Conservation (phyloP, 2,113 vertebrate species). For the Fulmarus glacialis region DNA sequence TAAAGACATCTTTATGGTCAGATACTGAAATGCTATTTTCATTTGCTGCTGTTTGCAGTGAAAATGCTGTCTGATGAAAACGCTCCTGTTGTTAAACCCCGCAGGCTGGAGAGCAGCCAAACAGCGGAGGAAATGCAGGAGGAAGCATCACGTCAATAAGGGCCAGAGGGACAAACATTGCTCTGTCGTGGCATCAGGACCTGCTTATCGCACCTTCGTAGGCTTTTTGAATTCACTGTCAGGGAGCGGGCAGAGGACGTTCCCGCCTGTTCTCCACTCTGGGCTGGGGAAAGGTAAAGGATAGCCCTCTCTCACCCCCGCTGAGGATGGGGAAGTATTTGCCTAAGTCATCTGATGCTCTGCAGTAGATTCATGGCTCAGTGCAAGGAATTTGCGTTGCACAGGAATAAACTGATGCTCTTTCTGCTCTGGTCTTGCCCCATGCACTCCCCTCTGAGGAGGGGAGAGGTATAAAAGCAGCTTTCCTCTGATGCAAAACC, state of each 20-base stretch:
- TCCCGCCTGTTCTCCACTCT: neutral
- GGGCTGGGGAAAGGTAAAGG: neutral
- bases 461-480: neutral
- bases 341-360: neutral
- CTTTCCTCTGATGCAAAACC: neutral
- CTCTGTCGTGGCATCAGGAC: neutral
- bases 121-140: neutral
- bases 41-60: neutral
- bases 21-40: neutral
- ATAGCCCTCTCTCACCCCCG: neutral
- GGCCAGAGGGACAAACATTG: neutral
- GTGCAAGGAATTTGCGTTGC: neutral
- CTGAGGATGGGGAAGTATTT: neutral
- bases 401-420: neutral
- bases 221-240: neutral
- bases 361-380: neutral
- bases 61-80: neutral
- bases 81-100: neutral
- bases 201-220: accelerated
- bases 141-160: accelerated
- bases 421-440: neutral
- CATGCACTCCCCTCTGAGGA: neutral
- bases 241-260: neutral
- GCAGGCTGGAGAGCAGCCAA: neutral
- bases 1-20: neutral